A percentile compares a stretch with the other conserved stretches of the same genome.
Conservation (phyloP, 1,140 invertebrate genomes). For the Tetragonula clypearis region DNA sequence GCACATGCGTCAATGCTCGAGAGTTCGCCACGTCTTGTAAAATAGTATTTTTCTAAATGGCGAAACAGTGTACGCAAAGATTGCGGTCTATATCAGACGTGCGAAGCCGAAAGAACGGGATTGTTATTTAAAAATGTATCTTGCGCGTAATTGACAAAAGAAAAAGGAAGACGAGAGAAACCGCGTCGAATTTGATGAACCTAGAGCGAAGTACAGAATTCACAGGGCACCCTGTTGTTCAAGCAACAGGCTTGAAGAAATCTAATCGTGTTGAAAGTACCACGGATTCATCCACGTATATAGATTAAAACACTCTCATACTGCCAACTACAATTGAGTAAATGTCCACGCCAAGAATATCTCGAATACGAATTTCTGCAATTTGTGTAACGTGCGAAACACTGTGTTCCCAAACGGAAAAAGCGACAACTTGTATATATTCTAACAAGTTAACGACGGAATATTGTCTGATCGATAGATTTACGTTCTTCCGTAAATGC, state of each 20-base stretch:
- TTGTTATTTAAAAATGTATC: slow-evolving; percentile 20
- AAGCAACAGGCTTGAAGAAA: background rate
- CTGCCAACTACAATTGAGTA: slow-evolving; percentile 60
- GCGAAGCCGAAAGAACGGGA: background rate
- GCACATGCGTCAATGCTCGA: slow-evolving; percentile 47
- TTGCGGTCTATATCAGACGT: slow-evolving; percentile 10
- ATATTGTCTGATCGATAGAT: background rate
- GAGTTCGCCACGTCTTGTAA: slow-evolving; percentile 71
- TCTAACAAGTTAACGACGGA: slow-evolving; percentile 13
- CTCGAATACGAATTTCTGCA: slow-evolving; percentile 28
- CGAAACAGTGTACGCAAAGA: slow-evolving; percentile 56
- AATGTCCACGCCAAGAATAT: slow-evolving; percentile 40
- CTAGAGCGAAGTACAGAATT: background rate
- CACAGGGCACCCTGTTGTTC: background rate
- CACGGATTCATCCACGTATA: slow-evolving; percentile 56
- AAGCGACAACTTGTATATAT: slow-evolving; percentile 41
- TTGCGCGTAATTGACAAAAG: slow-evolving; percentile 17
- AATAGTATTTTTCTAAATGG: slow-evolving; percentile 81
- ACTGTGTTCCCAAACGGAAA: slow-evolving; percentile 47
- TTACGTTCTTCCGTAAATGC: background rate
- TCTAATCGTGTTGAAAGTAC: slow-evolving; percentile 21
- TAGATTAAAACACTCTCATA: slow-evolving; percentile 63
- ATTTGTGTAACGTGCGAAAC: slow-evolving; percentile 16
- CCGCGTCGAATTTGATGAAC: slow-evolving; percentile 26
- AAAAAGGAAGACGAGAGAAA: background rate